Evolutionary conservation across 2,888 invertebrate species (phyloP).

Genomic region (Cantharis rufa): DNA sequence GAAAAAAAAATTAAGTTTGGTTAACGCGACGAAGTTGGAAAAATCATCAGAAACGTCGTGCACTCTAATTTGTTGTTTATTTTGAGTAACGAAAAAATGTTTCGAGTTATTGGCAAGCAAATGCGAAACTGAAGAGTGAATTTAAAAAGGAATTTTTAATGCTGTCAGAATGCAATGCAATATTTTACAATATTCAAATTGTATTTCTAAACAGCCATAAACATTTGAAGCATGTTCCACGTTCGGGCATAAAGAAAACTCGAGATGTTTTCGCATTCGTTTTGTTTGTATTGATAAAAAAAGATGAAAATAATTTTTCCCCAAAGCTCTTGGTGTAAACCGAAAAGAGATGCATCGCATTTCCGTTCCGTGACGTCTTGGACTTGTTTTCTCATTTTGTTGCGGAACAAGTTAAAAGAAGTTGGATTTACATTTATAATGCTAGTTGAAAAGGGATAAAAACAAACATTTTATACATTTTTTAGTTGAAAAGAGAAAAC

Average conservation of each 20-base stretch:
- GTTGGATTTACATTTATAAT: conserved; percentile 6
- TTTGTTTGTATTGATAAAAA: conserved; percentile 7
- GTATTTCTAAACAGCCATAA: conserved; percentile 41
- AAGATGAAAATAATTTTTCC: conserved; percentile 14
- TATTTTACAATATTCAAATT: conserved; percentile 36
- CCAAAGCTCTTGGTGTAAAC: conserved; percentile 6
- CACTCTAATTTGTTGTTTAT: background rate
- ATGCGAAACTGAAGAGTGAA: background rate
- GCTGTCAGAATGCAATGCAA: conserved; percentile 20
- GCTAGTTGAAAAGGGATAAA: conserved; percentile 6
- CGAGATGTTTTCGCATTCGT: conserved; percentile 19
- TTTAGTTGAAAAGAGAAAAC: conserved; percentile 8
- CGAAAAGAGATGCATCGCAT: conserved; percentile 6
- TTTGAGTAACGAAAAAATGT: no score
- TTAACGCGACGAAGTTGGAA: background rate
- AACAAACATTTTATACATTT: background rate
- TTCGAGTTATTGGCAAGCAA: no score
- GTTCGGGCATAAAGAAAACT: conserved; percentile 33
- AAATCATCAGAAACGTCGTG: background rate
- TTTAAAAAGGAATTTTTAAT: conserved; percentile 15
- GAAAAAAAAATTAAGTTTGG: background rate
- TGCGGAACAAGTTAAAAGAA: conserved; percentile 15
- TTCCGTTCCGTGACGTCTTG: conserved; percentile 1
- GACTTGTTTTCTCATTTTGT: conserved; percentile 10
- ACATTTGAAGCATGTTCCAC: conserved; percentile 42